Evolutionary conservation across 2,888 invertebrate genomes (phyloP), one percentile per base, ranked within the genome.

Genomic region (Nemapogon koenigi): DNA sequence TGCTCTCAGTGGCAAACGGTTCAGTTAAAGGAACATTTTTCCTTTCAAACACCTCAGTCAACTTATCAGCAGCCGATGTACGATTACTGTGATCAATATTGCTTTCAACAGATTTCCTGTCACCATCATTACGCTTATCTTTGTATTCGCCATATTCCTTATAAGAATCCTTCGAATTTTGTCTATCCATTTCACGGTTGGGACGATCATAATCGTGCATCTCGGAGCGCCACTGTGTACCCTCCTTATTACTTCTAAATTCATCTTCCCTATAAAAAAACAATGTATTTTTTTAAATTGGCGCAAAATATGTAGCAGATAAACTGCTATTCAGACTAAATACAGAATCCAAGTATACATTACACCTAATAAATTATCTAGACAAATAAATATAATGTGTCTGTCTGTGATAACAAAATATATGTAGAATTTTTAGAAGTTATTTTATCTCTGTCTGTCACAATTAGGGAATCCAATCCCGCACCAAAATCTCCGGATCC

Each of bases 211-310:
- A 75, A 50, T 78, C 76, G 51, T 76, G 76, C 76, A 76, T 78
- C 57, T 78, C 76, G 38, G 75, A 72, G 38, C 76, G 62, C 76
- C 76, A 78, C 41, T 75, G 76, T 38, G 68, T 73, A 11, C 71
- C 75, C 38, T 78, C 75, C 53, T 73, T 75, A 10, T 73, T 73
- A 50, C 73, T 60, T 52, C 72, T 60, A 38, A 71, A 64, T 42
- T 75, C 76, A 55, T 78, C 76, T 52, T 78, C 76, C 28, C 76
- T 69, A 53, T 69, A n/a, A n/a, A n/a, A n/a, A 75, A 52, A 75
- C 76, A n/a, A n/a, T n/a, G n/a, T n/a, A n/a, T n/a, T n/a, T n/a
- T n/a, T n/a, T n/a, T n/a, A n/a, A n/a, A n/a, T n/a, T n/a, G n/a
- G n/a, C n/a, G n/a, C n/a, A n/a, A n/a, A n/a, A n/a, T n/a, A n/a